Percentiles rank a stretch among this genome's conserved stretches.
These are phyloP conservation scores for Nephrotoma flavescens DNA, from an alignment of 2,888 invertebrate species.

Conservation along the genomic window DNA sequence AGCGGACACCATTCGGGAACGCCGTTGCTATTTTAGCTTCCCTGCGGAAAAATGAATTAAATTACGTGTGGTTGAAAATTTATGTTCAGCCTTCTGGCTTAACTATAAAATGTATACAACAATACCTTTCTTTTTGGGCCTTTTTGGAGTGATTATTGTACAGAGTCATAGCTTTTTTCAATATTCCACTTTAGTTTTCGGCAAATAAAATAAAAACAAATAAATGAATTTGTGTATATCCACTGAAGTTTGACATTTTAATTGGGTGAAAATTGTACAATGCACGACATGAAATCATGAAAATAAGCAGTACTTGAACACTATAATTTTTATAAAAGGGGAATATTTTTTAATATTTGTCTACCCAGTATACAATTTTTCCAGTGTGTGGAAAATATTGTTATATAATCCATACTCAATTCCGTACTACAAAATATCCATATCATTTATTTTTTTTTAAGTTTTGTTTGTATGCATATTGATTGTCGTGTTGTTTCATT, in stretches of 20 bases:
- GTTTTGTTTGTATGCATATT: too few species aligned
- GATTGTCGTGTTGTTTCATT: too few species aligned
- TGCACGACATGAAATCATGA: background rate
- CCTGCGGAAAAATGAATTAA: slow-evolving; percentile 23
- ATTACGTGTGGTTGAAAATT: background rate
- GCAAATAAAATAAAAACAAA: background rate
- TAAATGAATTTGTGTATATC: background rate
- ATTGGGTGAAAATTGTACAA: background rate
- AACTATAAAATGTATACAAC: background rate
- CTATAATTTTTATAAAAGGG: background rate
- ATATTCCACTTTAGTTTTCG: background rate
- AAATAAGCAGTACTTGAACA: background rate
- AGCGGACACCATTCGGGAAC: slow-evolving; percentile 63
- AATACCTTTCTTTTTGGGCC: background rate
- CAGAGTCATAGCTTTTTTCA: background rate
- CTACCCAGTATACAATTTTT: too few species aligned
- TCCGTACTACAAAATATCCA: too few species aligned
- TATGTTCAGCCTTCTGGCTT: background rate
- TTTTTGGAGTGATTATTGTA: background rate
- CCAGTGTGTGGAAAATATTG: too few species aligned
- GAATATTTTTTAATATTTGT: background rate
- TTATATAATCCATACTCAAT: too few species aligned
- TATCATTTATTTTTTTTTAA: too few species aligned
- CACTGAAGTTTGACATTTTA: background rate
- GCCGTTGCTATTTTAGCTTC: slow-evolving; percentile 45